phyloP scores from a whole-genome alignment of 2,888 invertebrate species.

The Halictus quadricinctus region DNA sequence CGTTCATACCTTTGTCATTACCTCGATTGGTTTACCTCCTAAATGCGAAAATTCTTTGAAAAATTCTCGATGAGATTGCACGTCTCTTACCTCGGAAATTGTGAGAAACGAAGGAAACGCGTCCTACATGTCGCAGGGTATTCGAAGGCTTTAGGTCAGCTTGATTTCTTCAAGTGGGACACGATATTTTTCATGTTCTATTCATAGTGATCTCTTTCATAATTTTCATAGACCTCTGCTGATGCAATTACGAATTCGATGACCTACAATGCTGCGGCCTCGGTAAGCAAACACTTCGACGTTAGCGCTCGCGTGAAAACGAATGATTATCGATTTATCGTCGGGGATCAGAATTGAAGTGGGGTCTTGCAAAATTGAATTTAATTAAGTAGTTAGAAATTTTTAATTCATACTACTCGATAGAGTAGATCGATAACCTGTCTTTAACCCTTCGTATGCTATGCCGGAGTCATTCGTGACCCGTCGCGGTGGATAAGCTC shows the following conservation, averaged over 20 bases:
- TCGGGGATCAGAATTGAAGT: background rate
- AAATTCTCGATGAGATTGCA: background rate
- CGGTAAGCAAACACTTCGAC: background rate
- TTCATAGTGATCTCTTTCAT: slow-evolving; percentile 7
- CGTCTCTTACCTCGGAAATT: background rate
- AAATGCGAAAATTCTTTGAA: background rate
- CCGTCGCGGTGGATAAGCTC: too few species aligned
- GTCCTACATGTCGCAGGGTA: background rate
- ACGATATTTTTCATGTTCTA: slow-evolving; percentile 2
- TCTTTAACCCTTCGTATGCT: too few species aligned
- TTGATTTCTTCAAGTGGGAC: background rate
- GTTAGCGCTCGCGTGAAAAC: background rate
- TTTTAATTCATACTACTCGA: too few species aligned
- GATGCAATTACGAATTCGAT: slow-evolving; percentile 1
- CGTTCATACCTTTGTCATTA: background rate
- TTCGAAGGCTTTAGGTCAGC: background rate
- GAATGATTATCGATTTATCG: background rate
- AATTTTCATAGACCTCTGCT: background rate
- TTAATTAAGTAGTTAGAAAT: too few species aligned
- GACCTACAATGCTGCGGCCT: background rate
- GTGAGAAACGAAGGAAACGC: background rate
- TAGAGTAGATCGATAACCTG: too few species aligned
- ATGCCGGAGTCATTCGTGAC: too few species aligned
- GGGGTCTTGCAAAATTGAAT: too few species aligned
- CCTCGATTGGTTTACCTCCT: background rate